phyloP scores from a whole-genome alignment of 2,888 invertebrate species.

The Erpobdella octoculata region DNA sequence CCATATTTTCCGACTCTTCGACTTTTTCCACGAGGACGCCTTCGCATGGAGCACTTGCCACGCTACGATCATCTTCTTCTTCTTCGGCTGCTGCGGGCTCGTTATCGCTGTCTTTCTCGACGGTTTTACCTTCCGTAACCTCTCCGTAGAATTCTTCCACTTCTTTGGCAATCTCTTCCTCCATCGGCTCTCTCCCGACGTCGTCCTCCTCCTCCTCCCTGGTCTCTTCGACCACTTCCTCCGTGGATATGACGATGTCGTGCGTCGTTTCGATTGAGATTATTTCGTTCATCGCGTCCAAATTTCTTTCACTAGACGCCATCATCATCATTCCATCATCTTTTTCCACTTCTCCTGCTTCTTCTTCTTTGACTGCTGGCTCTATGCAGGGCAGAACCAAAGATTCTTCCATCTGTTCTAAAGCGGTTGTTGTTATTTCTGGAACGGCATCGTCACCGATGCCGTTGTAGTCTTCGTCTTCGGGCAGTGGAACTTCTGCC shows the following conservation, averaged over 20 bases:
- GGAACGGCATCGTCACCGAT: no score
- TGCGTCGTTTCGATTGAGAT: neutral
- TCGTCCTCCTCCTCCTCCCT: neutral
- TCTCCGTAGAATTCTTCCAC: neutral
- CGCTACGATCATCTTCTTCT: neutral
- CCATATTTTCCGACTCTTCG: neutral
- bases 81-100: neutral
- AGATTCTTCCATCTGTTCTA: no score
- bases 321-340: constrained; percentile 9
- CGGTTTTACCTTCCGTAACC: neutral
- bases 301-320: neutral
- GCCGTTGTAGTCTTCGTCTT: no score
- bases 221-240: constrained; percentile 23
- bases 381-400: no score
- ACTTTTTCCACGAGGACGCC: neutral
- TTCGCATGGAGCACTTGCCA: neutral
- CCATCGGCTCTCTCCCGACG: neutral
- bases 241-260: constrained; percentile 18
- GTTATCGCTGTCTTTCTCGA: neutral
- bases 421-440: no score
- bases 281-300: neutral
- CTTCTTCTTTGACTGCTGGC: constrained; percentile 48
- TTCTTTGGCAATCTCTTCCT: neutral
- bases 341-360: constrained; percentile 58
- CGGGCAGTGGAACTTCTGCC: no score